Evolutionary conservation across 2,797 vertebrate species (phyloP).

Genomic region (Ceyx erithaca): DNA sequence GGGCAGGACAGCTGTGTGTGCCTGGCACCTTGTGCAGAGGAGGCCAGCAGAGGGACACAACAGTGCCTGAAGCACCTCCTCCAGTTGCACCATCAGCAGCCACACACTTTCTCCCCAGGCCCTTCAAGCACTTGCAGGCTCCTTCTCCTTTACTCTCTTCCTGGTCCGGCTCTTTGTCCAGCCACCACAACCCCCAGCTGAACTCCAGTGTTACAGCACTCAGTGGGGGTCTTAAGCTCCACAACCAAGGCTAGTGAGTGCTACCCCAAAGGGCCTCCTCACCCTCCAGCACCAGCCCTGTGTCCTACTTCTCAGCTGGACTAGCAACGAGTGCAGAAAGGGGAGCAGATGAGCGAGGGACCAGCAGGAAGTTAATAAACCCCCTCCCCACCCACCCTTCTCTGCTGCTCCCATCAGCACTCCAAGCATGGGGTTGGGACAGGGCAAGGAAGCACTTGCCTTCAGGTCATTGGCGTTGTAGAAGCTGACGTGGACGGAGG

Average conservation of each 20-base stretch:
- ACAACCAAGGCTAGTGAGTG: neutral
- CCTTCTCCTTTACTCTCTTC: neutral
- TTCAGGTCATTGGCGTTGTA: constrained; percentile 92
- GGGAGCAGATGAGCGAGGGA: neutral
- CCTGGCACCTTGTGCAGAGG: fast-evolving
- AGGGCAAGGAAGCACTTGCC: constrained; percentile 74
- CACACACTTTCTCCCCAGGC: neutral
- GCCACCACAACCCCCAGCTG: neutral
- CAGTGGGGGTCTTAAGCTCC: neutral
- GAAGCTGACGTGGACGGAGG: constrained; percentile 92
- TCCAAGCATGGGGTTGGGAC: neutral
- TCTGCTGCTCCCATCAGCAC: neutral
- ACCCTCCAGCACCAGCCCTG: neutral
- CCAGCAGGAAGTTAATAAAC: neutral
- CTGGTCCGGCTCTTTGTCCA: neutral
- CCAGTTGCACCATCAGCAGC: neutral
- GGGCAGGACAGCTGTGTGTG: fast-evolving
- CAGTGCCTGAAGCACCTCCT: neutral
- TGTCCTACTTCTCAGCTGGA: neutral
- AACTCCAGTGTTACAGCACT: neutral
- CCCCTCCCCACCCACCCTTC: neutral
- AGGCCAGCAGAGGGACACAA: neutral
- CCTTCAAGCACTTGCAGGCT: neutral
- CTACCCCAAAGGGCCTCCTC: neutral
- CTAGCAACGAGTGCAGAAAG: neutral